A percentile compares a stretch with the other conserved stretches of the same genome.
phyloP scores from a whole-genome alignment of 2,797 vertebrate genomes.

The Molossus molossus region DNA sequence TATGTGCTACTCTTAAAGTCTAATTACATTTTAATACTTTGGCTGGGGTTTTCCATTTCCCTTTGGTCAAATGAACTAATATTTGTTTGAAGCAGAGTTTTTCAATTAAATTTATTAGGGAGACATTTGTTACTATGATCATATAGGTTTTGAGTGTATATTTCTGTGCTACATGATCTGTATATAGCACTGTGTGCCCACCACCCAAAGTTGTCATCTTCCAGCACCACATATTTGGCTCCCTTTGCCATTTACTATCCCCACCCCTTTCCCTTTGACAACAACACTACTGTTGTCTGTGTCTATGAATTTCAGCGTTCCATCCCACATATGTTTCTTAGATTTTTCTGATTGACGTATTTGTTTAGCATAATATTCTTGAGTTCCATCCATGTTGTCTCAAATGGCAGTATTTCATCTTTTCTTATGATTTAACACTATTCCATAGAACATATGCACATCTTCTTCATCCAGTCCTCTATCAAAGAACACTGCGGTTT shows the following conservation, averaged over 20 bases:
- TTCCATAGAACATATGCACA: neutral
- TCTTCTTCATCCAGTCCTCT: neutral
- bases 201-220: neutral
- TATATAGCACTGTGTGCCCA: neutral
- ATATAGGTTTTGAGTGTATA: too few species aligned
- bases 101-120: neutral
- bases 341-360: neutral
- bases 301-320: neutral
- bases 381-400: neutral
- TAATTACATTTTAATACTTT: slow-evolving; percentile 49
- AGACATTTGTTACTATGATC: neutral
- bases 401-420: neutral
- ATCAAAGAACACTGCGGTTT: neutral
- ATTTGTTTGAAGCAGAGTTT: neutral
- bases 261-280: neutral
- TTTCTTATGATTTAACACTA: neutral
- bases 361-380: neutral
- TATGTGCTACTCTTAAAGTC: slow-evolving; percentile 17
- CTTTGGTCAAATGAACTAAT: slow-evolving; percentile 27
- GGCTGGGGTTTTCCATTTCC: neutral
- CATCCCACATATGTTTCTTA: neutral
- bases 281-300: neutral
- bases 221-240: neutral
- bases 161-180: neutral
- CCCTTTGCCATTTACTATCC: neutral